Conservation (phyloP, 2,888 invertebrate species). For the Mythimna ferrago region DNA sequence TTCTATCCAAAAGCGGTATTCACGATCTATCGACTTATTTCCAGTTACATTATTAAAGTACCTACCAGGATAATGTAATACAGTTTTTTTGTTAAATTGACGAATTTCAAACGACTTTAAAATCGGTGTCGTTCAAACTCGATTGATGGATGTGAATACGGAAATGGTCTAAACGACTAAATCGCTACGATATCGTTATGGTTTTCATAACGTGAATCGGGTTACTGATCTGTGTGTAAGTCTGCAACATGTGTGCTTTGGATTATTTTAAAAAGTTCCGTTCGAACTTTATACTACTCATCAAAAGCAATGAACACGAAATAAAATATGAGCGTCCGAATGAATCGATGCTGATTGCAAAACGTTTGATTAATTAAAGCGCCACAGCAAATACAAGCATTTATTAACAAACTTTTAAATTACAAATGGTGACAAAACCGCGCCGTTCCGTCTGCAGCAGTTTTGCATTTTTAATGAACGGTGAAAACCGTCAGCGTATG, state of each 20-base stretch:
- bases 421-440: conserved; percentile 40
- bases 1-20: no score
- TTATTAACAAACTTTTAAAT: conserved; percentile 52
- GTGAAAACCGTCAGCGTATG: conserved; percentile 28
- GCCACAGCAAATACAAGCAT: conserved; percentile 15
- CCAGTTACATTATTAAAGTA: no score
- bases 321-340: conserved; percentile 23
- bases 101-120: no score
- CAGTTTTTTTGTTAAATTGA: no score
- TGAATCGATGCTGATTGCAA: conserved; percentile 39
- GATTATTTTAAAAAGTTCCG: neutral
- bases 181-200: no score
- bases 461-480: conserved; percentile 43
- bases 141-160: no score
- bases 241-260: neutral
- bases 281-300: neutral
- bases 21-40: no score
- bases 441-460: conserved; percentile 13
- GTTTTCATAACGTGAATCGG: no score
- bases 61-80: no score
- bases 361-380: conserved; percentile 53
- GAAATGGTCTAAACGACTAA: no score
- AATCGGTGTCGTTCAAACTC: no score
- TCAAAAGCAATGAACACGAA: conserved; percentile 18
- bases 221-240: neutral